phyloP scores from a whole-genome alignment of 2,797 vertebrate species.

The Esox masquinongy region DNA sequence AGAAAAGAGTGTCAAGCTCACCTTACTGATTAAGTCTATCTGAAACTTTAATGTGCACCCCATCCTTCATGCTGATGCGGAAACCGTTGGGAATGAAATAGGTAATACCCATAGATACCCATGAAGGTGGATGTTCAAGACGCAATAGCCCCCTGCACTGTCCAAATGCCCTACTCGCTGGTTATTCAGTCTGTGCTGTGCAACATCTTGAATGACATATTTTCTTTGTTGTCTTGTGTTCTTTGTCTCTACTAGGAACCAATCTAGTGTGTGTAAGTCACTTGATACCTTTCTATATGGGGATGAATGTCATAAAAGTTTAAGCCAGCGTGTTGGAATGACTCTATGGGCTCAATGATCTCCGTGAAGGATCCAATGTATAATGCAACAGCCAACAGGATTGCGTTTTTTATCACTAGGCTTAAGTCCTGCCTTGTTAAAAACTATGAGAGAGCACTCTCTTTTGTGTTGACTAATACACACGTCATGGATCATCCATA shows the following conservation, averaged over 20 bases:
- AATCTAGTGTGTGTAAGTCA: slow-evolving; percentile 26
- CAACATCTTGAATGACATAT: background rate
- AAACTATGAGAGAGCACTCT: slow-evolving; percentile 30
- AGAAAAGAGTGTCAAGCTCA: slow-evolving; percentile 76
- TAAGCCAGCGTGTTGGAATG: slow-evolving; percentile 59
- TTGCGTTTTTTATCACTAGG: slow-evolving; percentile 52
- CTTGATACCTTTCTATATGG: slow-evolving; percentile 59
- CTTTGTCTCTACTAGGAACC: background rate
- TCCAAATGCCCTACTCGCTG: background rate
- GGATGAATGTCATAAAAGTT: slow-evolving; percentile 69
- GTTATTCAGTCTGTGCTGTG: background rate
- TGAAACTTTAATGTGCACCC: slow-evolving; percentile 78
- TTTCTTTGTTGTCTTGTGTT: background rate
- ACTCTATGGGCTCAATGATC: slow-evolving; percentile 69
- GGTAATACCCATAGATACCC: background rate
- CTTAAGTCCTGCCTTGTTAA: slow-evolving; percentile 52
- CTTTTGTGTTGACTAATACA: slow-evolving; percentile 63
- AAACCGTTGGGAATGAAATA: background rate
- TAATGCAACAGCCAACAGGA: slow-evolving; percentile 72
- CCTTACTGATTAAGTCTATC: slow-evolving; percentile 78
- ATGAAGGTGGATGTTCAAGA: slow-evolving; percentile 18
- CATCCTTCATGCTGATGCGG: slow-evolving; percentile 60
- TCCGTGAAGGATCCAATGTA: slow-evolving; percentile 66
- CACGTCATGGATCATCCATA: slow-evolving; percentile 42
- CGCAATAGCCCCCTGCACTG: background rate